Percentiles rank a stretch among this genome's conserved stretches.
These are phyloP conservation scores for Aphidius colemani DNA, from an alignment of 2,888 invertebrate genomes.

Conservation along the genomic window DNA sequence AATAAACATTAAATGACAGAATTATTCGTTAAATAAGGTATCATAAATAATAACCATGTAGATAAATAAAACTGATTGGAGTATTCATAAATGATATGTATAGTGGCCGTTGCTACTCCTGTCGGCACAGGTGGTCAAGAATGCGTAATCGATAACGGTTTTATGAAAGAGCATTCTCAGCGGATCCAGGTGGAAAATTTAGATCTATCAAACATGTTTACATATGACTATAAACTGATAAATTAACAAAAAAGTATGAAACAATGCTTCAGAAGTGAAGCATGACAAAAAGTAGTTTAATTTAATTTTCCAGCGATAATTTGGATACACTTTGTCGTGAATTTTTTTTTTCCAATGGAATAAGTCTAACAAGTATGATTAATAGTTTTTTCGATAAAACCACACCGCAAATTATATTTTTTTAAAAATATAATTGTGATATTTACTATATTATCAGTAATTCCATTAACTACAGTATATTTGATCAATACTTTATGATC, in stretches of 20 bases:
- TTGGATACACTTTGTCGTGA: no score
- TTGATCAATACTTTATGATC: no score
- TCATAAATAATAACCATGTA: constrained; percentile 7
- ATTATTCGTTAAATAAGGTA: constrained; percentile 1
- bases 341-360: no score
- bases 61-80: neutral
- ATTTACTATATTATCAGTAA: no score
- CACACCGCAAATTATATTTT: no score
- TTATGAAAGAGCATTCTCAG: constrained; percentile 30
- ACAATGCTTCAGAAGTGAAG: no score
- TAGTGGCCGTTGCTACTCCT: neutral
- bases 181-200: neutral
- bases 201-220: constrained; percentile 5
- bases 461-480: no score
- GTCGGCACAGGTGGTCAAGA: constrained; percentile 38
- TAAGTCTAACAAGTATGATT: no score
- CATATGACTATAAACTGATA: neutral
- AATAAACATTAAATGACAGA: neutral
- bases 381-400: no score
- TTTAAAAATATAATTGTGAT: no score
- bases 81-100: constrained; percentile 2
- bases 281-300: no score
- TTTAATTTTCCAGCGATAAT: no score
- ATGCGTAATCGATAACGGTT: constrained; percentile 52
- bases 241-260: neutral